Percentiles rank a stretch among this genome's conserved stretches.
These are phyloP conservation scores for Brachystomella parvula DNA, from an alignment of 1,140 invertebrate genomes.

Conservation along the genomic window DNA sequence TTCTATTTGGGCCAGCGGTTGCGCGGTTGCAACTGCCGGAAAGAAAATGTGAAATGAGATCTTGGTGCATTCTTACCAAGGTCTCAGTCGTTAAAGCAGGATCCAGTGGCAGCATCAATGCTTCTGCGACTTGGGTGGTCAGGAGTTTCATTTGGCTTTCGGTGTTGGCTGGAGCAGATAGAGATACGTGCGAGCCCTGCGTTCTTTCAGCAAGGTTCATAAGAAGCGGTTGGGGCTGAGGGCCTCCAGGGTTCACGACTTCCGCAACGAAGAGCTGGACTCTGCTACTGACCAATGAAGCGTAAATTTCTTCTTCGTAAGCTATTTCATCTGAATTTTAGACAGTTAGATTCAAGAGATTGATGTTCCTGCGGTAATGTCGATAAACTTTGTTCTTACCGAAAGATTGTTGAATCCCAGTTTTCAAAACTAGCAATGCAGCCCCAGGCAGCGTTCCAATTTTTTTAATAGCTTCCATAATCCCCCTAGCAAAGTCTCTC, in stretches of 20 bases:
- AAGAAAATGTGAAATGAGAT: no score
- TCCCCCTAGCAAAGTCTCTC: constrained; percentile 17
- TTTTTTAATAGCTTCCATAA: constrained; percentile 21
- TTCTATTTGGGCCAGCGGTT: no score
- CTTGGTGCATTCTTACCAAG: no score
- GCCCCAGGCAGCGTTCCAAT: constrained; percentile 21
- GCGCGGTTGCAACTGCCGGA: no score
- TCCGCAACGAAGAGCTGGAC: background rate
- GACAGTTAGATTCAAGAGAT: background rate
- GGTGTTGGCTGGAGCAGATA: no score
- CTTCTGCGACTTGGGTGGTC: no score
- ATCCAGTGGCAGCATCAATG: no score
- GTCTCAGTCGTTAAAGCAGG: no score
- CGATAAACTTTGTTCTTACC: constrained; percentile 7
- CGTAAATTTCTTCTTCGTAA: constrained; percentile 11
- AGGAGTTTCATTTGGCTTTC: no score
- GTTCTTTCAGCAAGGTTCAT: background rate
- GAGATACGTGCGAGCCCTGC: background rate
- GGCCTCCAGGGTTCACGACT: background rate
- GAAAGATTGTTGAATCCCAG: constrained; percentile 1
- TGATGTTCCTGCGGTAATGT: background rate
- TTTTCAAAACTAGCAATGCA: constrained; percentile 19
- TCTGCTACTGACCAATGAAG: background rate
- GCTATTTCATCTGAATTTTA: background rate
- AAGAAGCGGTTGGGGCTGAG: background rate